Conservation (phyloP, 2,113 vertebrate genomes). For the Microcebus tavaratra region DNA sequence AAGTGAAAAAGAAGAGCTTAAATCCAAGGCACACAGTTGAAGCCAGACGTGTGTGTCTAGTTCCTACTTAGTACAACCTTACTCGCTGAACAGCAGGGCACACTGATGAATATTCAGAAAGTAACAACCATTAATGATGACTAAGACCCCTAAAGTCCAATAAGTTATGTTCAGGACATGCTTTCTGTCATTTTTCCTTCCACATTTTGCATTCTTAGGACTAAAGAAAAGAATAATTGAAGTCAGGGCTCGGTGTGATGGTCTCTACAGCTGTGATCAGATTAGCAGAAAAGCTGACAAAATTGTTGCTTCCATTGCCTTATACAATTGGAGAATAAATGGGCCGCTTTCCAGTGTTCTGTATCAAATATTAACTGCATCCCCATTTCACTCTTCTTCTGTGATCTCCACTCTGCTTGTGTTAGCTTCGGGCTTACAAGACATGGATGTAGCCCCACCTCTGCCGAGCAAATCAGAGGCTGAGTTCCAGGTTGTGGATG, state of each 20-base stretch:
- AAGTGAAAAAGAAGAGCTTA: neutral
- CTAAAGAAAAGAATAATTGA: neutral
- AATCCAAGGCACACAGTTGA: neutral
- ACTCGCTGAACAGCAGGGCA: neutral
- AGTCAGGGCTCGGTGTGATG: neutral
- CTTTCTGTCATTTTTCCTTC: neutral
- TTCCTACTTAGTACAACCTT: neutral
- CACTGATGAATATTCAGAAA: conserved; percentile 8
- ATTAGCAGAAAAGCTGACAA: neutral
- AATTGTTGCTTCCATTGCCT: neutral
- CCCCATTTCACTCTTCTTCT: neutral
- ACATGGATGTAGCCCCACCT: neutral
- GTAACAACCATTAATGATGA: neutral
- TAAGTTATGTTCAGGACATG: neutral
- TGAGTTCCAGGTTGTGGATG: neutral
- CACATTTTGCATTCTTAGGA: neutral
- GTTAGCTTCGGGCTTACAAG: neutral
- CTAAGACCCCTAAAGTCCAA: neutral
- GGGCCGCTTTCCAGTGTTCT: neutral
- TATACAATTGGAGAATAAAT: neutral
- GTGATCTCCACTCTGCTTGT: neutral
- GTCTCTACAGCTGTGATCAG: neutral
- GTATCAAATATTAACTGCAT: neutral
- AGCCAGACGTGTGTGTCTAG: neutral
- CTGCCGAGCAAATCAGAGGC: neutral